Evolutionary conservation across 2,797 vertebrate genomes (phyloP).

Genomic region (Danionella dracula): DNA sequence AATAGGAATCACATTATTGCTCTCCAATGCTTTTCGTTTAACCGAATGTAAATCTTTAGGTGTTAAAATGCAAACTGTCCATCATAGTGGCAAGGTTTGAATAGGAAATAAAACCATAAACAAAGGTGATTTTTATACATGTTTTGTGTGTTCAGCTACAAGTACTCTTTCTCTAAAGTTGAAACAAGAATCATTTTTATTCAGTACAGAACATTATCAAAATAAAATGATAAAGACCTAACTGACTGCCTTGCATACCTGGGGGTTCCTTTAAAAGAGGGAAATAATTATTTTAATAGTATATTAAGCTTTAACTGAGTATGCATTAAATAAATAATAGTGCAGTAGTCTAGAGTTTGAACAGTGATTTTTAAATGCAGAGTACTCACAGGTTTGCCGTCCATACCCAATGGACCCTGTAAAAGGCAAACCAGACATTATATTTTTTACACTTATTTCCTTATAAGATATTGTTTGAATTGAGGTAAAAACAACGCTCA

Average conservation of each 20-base stretch:
- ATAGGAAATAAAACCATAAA: no score
- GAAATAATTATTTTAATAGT: not conserved
- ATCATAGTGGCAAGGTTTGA: no score
- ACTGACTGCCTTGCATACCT: conserved; percentile 72
- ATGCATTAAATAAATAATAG: no score
- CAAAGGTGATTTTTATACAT: no score
- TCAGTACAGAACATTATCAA: not conserved
- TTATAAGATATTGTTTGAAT: not conserved
- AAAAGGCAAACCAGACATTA: conserved; percentile 29
- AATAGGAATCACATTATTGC: no score
- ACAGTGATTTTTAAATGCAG: not conserved
- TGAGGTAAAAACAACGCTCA: no score
- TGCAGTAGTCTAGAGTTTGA: not conserved
- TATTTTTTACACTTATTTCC: not conserved
- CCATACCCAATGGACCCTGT: conserved; percentile 92
- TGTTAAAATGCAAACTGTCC: no score
- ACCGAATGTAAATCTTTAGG: no score
- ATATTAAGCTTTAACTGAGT: not conserved
- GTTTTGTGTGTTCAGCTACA: no score
- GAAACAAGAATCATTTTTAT: no score
- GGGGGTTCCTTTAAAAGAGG: conserved; percentile 62
- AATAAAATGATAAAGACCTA: conserved; percentile 36
- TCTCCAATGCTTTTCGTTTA: no score
- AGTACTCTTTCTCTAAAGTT: no score
- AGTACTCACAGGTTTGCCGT: conserved; percentile 94